Percentiles rank a stretch among this genome's conserved stretches.
Conservation (phyloP, 1,140 invertebrate species). For the Philopotamus ludificatus region DNA sequence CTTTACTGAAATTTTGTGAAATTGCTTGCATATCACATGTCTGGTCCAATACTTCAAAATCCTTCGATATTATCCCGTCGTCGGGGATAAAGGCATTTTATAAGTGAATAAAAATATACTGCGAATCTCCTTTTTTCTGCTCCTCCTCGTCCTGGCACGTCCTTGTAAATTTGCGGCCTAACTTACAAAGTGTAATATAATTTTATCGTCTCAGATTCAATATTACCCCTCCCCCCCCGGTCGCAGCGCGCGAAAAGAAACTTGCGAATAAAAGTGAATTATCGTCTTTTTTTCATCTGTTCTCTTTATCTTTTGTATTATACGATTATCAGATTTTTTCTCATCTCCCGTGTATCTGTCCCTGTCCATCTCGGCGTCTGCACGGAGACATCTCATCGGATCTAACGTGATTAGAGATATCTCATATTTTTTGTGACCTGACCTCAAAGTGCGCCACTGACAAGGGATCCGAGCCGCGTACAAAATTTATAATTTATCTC, state of each 20-base stretch:
- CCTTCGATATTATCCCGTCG: background rate
- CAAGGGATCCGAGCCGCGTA: background rate
- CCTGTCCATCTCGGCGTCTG: no score
- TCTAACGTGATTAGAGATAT: conserved; percentile 38
- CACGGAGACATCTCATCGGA: conserved; percentile 15
- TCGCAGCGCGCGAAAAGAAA: no score
- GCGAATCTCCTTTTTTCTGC: conserved; percentile 17
- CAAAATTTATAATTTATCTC: conserved; percentile 11
- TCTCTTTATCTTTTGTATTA: conserved; percentile 40
- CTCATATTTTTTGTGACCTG: conserved; percentile 30
- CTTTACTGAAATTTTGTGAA: no score
- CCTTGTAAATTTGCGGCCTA: conserved; percentile 41
- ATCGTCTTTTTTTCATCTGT: conserved; percentile 34
- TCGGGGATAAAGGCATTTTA: conserved; percentile 9
- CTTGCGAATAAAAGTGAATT: conserved; percentile 40
- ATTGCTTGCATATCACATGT: no score
- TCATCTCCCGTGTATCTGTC: conserved; percentile 10
- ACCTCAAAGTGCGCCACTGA: conserved; percentile 1
- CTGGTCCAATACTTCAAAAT: conserved; percentile 21
- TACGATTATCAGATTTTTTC: conserved; percentile 41
- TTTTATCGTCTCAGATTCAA: conserved; percentile 42
- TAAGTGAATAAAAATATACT: conserved; percentile 33
- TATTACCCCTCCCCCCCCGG: conserved; percentile 35
- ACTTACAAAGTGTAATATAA: conserved; percentile 43
- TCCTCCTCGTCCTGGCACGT: conserved; percentile 20